Percentiles rank a stretch among this genome's conserved stretches.
Conservation (phyloP, 2,797 vertebrate genomes). For the Paratrypauchen microcephalus region DNA sequence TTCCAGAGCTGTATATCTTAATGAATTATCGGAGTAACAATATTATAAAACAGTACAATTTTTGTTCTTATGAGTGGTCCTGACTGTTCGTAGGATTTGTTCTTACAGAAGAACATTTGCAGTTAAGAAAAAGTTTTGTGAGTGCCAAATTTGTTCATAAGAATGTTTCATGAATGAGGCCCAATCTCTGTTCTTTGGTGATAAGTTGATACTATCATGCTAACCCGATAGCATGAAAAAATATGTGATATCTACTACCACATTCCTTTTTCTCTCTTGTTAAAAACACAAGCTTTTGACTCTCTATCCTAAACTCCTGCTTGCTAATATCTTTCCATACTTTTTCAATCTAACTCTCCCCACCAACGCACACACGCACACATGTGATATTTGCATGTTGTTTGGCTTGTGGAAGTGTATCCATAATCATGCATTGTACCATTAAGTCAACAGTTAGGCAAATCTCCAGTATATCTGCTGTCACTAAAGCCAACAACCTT, state of each 20-base stretch:
- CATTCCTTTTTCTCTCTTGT: constrained; percentile 17
- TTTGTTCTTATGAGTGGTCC: no score
- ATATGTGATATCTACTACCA: constrained; percentile 14
- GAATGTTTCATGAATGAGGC: no score
- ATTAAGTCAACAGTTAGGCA: constrained; percentile 54
- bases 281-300: constrained; percentile 35
- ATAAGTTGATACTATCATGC: no score
- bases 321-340: constrained; percentile 26
- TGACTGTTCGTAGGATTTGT: no score
- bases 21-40: no score
- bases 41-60: no score
- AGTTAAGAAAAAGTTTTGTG: no score
- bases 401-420: constrained; percentile 31
- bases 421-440: constrained; percentile 62
- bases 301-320: constrained; percentile 33
- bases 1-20: no score
- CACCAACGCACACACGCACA: constrained; percentile 21
- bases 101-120: no score
- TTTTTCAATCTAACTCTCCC: constrained; percentile 25
- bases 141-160: no score
- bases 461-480: constrained; percentile 41
- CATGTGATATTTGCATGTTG: constrained; percentile 57
- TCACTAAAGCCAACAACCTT: constrained; percentile 35
- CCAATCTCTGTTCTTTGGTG: background rate
- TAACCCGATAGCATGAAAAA: no score